These are phyloP conservation scores for Stenichneumon culpator DNA, from an alignment of 2,888 invertebrate genomes.

Conservation along the genomic window DNA sequence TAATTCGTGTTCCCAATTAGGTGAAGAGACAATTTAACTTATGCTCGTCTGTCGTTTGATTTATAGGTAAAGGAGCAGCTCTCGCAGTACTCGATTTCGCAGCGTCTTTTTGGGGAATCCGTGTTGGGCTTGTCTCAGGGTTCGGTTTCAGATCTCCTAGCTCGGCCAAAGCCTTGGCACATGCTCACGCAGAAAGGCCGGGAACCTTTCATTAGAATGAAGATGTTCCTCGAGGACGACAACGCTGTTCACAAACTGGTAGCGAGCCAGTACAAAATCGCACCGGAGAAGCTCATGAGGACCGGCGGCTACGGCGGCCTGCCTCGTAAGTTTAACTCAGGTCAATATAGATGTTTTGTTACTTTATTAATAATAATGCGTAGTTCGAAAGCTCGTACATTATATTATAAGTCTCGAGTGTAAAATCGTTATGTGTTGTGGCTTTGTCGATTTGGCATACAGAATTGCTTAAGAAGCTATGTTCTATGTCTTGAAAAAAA, in stretches of 20 bases:
- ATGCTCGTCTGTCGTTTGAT: constrained; percentile 48
- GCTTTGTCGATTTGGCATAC: background rate
- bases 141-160: constrained; percentile 98
- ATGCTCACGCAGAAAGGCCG: constrained; percentile 99
- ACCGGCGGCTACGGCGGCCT: constrained; percentile 96
- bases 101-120: constrained; percentile 98
- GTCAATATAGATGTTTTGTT: constrained; percentile 85
- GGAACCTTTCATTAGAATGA: constrained; percentile 99
- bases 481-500: background rate
- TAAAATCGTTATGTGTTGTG: constrained; percentile 14
- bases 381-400: constrained; percentile 76
- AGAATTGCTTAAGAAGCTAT: background rate
- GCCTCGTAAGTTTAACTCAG: constrained; percentile 89
- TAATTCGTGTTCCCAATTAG: constrained; percentile 48
- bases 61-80: constrained; percentile 94
- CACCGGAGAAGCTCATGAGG: constrained; percentile 98
- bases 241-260: constrained; percentile 98
- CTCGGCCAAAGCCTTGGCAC: constrained; percentile 99
- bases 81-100: constrained; percentile 98
- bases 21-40: background rate
- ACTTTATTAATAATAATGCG: constrained; percentile 72
- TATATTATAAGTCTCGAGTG: background rate
- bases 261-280: constrained; percentile 99
- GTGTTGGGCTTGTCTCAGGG: constrained; percentile 99
- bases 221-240: constrained; percentile 98